These are phyloP conservation scores for Amorpha juglandis DNA, from an alignment of 2,888 invertebrate species.

Conservation along the genomic window DNA sequence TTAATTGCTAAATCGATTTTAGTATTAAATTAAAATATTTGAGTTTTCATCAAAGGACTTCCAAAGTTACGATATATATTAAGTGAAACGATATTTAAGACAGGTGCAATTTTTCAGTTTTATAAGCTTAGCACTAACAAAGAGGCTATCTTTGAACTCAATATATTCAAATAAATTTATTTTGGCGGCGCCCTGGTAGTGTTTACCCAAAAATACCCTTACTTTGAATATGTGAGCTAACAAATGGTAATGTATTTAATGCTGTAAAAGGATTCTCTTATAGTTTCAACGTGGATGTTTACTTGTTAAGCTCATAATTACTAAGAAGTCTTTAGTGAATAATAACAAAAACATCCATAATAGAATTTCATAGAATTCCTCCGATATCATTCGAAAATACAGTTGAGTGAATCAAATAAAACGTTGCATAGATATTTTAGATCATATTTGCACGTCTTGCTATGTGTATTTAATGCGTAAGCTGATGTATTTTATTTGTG, in stretches of 20 bases:
- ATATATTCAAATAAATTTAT: neutral
- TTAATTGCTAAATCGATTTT: no score
- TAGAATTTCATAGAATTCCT: neutral
- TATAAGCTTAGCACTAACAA: neutral
- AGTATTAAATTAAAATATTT: neutral
- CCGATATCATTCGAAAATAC: neutral
- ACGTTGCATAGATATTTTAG: neutral
- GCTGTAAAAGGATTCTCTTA: slow-evolving; percentile 18
- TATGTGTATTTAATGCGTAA: no score
- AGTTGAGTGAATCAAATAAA: neutral
- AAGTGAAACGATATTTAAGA: neutral
- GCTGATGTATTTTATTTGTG: no score
- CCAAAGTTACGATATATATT: neutral
- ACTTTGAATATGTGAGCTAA: neutral
- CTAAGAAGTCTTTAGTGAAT: slow-evolving; percentile 6
- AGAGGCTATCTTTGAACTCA: neutral
- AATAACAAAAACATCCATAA: slow-evolving; percentile 7
- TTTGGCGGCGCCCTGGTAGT: neutral
- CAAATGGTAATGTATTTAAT: neutral
- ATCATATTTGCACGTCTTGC: neutral
- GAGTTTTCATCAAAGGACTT: neutral
- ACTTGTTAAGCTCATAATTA: slow-evolving; percentile 37
- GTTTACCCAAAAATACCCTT: neutral
- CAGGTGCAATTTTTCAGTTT: neutral
- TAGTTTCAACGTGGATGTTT: slow-evolving; percentile 34